Conservation (phyloP, 2,797 vertebrate species). For the Salmo trutta region DNA sequence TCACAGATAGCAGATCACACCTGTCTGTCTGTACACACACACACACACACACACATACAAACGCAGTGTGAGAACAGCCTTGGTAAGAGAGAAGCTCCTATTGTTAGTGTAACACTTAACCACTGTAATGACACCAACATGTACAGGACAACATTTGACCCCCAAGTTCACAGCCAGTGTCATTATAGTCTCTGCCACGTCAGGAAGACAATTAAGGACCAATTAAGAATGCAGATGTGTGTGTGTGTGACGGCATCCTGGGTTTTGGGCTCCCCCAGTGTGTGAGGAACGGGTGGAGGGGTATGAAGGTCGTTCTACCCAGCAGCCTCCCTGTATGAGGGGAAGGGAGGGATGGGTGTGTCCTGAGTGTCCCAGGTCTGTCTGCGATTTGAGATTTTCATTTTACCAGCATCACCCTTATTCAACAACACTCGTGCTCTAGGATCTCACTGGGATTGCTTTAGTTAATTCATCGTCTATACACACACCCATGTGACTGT, state of each 20-base stretch:
- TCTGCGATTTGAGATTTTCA: not conserved
- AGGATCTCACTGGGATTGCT: not conserved
- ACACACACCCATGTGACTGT: not conserved
- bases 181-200: too few relatives aligned
- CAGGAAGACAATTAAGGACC: not conserved
- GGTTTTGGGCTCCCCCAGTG: not conserved
- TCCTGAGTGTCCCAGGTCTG: not conserved
- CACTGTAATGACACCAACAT: too few relatives aligned
- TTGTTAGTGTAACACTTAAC: too few relatives aligned
- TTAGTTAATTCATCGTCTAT: not conserved
- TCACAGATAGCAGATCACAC: too few relatives aligned
- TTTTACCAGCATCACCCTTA: not conserved
- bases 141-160: too few relatives aligned
- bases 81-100: too few relatives aligned
- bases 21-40: too few relatives aligned
- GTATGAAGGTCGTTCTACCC: not conserved
- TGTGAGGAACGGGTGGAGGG: not conserved
- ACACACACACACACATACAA: too few relatives aligned
- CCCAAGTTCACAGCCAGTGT: too few relatives aligned
- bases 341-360: not conserved
- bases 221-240: not conserved
- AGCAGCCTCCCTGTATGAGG: not conserved
- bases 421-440: not conserved
- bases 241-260: not conserved
- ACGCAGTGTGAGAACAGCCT: too few relatives aligned